Base-by-base conservation (phyloP, 2,113 vertebrate species). In the Merops nubicus region DNA sequence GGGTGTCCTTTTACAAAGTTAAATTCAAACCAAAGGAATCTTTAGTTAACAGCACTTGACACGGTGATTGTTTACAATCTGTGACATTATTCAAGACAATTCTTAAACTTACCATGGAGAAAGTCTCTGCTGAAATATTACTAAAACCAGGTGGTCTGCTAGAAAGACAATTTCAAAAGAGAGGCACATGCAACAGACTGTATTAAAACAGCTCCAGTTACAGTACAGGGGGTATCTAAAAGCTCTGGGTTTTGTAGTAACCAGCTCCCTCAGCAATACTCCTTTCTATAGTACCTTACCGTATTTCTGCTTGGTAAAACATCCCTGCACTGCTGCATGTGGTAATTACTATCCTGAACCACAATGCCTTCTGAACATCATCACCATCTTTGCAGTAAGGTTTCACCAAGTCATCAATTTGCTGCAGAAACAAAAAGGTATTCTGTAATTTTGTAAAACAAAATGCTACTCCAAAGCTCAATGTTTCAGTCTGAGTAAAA, bases 271-370 rank as follows among this genome's bases (percentile, higher is more conserved):
- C 60, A 25, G 18, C 12, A 11, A 57, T 18, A 73, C 4, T 85
- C 15, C 8, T 17, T 11, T 40, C 12, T 36, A 6, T 1, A 79
- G 97, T 95, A 99, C 99, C 98, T 95, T 92, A 99, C 99, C 98
- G 98, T 88, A 99, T 76, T 89, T 98, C 98, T 28, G 99, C 95
- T 84, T 99, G 99, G 91, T 99, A 98, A 83, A 99, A 99, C 96
- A 99, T 97, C 62, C 98, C 99, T 4, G 99, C 98, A 8, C 98
- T 99, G 96, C 98, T 99, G 93, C 99, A 99, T 1, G 99, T 99
- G 81, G 98, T 99, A 93, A 99, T 97, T 56, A 99, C 97, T 15
- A 99, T 98, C 50, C 99, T 98, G 98, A 99, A 99, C 89, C 98
- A 99, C 2, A 97, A 98, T 25, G 99, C 99, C 31, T 98, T 98